A percentile compares a stretch with the other conserved stretches of the same genome.
Evolutionary conservation across 2,888 invertebrate genomes (phyloP).

Genomic region (Exocentrus adspersus): DNA sequence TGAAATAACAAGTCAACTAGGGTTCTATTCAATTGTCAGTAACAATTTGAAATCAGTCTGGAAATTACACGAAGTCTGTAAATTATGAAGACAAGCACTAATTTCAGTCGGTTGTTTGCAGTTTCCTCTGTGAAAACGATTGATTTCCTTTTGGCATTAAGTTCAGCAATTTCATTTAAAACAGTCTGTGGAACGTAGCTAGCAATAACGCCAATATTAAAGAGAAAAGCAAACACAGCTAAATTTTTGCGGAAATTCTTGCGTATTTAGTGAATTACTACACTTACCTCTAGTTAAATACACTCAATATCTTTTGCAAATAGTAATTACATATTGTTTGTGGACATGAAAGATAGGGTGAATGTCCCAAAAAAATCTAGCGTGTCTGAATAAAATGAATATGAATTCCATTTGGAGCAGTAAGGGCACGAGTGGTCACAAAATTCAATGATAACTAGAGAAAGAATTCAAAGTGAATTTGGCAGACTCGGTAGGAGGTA

Average conservation of each 20-base stretch:
- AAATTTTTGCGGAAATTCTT: background rate
- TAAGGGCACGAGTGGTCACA: conserved; percentile 34
- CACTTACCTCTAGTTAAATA: too few species aligned
- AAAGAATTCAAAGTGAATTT: conserved; percentile 43
- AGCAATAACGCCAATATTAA: background rate
- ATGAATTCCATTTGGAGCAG: conserved; percentile 33
- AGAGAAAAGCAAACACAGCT: background rate
- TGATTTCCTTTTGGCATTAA: background rate
- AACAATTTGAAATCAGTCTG: too few species aligned
- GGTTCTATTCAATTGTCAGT: too few species aligned
- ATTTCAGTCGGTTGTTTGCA: background rate
- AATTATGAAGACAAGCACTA: background rate
- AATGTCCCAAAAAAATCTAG: too few species aligned
- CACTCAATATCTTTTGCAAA: too few species aligned
- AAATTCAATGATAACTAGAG: conserved; percentile 41
- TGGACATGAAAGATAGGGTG: background rate
- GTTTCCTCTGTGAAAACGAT: background rate
- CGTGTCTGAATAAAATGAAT: conserved; percentile 36
- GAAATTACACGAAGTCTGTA: background rate
- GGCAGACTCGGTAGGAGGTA: conserved; percentile 31
- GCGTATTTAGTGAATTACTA: background rate
- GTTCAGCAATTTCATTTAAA: background rate
- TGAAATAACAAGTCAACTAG: too few species aligned
- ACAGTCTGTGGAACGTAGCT: background rate
- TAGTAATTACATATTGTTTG: background rate